Percentiles rank a stretch among this genome's conserved stretches.
Conservation (phyloP, 2,888 invertebrate genomes). For the Acleris cristana region DNA sequence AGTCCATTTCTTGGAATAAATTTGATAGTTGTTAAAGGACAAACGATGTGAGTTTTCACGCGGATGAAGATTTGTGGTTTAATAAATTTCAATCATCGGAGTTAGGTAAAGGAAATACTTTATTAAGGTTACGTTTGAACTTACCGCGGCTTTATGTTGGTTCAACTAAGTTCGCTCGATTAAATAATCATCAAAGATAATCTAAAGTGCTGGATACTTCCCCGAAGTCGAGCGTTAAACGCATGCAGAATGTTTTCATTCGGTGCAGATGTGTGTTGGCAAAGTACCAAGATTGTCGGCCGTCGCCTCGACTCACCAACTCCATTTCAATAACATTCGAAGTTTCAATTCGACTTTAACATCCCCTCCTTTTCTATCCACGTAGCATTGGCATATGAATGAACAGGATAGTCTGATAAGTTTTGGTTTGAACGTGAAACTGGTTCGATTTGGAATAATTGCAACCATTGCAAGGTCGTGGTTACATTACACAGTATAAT, state of each 20-base stretch:
- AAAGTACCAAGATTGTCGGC: constrained; percentile 31
- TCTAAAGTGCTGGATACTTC: constrained; percentile 34
- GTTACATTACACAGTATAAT: constrained; percentile 44
- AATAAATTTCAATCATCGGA: too few relatives aligned
- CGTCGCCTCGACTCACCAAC: constrained; percentile 14
- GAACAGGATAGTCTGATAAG: constrained; percentile 11
- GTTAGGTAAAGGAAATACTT: neutral
- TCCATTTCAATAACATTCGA: constrained; percentile 17
- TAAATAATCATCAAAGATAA: constrained; percentile 29
- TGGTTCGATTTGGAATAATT: constrained; percentile 33
- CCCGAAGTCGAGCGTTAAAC: constrained; percentile 37
- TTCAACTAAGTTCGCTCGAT: constrained; percentile 1
- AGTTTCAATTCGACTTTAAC: constrained; percentile 16
- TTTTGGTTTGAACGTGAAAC: constrained; percentile 1
- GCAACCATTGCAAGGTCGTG: constrained; percentile 61
- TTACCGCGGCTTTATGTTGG: neutral
- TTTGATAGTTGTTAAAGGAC: too few relatives aligned
- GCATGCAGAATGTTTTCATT: constrained; percentile 41
- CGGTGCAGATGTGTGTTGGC: constrained; percentile 38
- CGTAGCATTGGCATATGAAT: neutral
- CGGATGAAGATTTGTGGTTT: too few relatives aligned
- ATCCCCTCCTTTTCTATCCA: constrained; percentile 10
- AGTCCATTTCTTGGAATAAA: neutral
- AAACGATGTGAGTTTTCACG: too few relatives aligned
- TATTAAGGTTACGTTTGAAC: neutral